Evolutionary conservation across 2,888 invertebrate genomes (phyloP).

Genomic region (Ganaspis brasiliensis): DNA sequence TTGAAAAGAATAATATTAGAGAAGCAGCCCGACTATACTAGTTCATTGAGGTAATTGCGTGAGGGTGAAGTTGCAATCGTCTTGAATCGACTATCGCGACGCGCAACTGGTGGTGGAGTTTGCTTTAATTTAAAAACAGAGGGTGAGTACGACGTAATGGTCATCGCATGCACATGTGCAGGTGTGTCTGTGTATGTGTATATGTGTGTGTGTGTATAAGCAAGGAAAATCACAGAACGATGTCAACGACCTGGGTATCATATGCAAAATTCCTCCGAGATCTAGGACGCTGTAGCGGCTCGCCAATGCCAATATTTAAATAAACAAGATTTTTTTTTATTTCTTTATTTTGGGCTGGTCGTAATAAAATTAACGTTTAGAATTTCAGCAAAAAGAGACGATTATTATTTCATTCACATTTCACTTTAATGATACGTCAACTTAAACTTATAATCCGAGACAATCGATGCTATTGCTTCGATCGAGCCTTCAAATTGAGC

Average conservation of each 20-base stretch:
- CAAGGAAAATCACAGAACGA: conserved; percentile 63
- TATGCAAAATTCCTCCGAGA: conserved; percentile 16
- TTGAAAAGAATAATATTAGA: conserved; percentile 42
- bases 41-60: conserved; percentile 70
- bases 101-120: conserved; percentile 58
- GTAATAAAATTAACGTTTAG: conserved; percentile 6
- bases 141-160: conserved; percentile 57
- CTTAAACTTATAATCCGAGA: conserved; percentile 65
- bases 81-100: conserved; percentile 65
- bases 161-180: conserved; percentile 53
- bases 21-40: conserved; percentile 65
- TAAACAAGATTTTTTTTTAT: background rate
- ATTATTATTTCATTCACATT: conserved; percentile 11
- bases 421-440: conserved; percentile 11
- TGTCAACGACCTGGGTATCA: conserved; percentile 58
- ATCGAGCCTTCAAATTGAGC: conserved; percentile 29
- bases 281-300: background rate
- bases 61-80: conserved; percentile 69
- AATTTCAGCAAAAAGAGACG: background rate
- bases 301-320: background rate
- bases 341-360: background rate
- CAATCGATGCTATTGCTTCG: conserved; percentile 30
- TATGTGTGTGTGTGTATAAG: conserved; percentile 32
- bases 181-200: conserved; percentile 49
- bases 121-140: conserved; percentile 39